Evolutionary conservation across 2,888 invertebrate species (phyloP).

Genomic region (Coelogynopora nodosa): DNA sequence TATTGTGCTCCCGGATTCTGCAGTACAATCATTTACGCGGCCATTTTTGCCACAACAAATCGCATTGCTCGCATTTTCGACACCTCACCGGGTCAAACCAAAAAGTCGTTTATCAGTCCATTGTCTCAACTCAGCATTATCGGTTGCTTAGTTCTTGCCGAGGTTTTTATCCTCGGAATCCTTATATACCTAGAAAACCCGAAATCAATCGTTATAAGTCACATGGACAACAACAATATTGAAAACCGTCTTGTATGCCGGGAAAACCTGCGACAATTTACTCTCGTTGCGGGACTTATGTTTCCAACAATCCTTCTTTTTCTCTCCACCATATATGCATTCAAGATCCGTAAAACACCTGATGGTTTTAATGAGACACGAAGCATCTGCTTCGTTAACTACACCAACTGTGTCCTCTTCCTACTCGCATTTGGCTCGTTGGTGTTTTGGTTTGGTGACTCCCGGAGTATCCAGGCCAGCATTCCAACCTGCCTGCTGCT

Average conservation of each 20-base stretch:
- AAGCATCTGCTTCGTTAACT: slow-evolving; percentile 52
- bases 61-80: slow-evolving; percentile 56
- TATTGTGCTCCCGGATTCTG: slow-evolving; percentile 55
- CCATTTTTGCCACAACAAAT: slow-evolving; percentile 55
- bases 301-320: slow-evolving; percentile 50
- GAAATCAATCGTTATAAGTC: background rate
- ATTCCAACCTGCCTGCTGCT: slow-evolving; percentile 49
- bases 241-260: background rate
- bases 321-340: slow-evolving; percentile 53
- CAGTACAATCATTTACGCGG: slow-evolving; percentile 55
- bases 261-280: slow-evolving; percentile 20
- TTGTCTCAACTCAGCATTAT: slow-evolving; percentile 45
- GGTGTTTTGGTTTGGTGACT: background rate
- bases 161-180: slow-evolving; percentile 38
- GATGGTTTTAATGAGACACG: slow-evolving; percentile 56
- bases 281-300: slow-evolving; percentile 34
- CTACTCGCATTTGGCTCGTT: slow-evolving; percentile 22
- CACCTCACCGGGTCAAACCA: slow-evolving; percentile 38
- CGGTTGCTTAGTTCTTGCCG: slow-evolving; percentile 1
- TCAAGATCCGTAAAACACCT: slow-evolving; percentile 54
- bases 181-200: background rate
- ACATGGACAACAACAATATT: background rate
- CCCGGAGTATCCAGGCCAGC: background rate
- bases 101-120: slow-evolving; percentile 43
- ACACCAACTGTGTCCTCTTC: slow-evolving; percentile 43